Percentiles rank a stretch among this genome's conserved stretches.
Conservation (phyloP, 1,140 invertebrate species). For the Caenorhabditis briggsae region DNA sequence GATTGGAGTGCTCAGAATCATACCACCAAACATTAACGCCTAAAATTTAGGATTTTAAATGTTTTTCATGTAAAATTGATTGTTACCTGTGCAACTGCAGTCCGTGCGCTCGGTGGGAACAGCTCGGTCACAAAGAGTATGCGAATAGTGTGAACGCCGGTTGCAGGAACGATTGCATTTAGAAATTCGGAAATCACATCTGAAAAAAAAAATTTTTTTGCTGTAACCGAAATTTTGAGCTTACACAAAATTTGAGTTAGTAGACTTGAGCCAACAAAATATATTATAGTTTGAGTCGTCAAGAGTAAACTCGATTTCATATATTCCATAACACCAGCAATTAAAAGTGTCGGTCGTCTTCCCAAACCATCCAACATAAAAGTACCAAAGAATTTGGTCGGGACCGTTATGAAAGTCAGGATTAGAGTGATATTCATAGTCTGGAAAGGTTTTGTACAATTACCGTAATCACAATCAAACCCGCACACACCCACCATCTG, state of each 20-base stretch:
- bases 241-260: not conserved
- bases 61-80: too few species aligned
- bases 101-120: not conserved
- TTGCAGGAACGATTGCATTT: not conserved
- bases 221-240: not conserved
- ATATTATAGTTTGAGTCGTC: not conserved
- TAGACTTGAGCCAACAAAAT: not conserved
- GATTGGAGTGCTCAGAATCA: not conserved
- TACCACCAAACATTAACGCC: not conserved
- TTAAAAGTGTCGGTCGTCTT: not conserved
- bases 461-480: too few species aligned
- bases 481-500: not conserved
- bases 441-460: not conserved
- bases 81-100: not conserved
- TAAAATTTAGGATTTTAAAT: too few species aligned
- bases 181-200: not conserved
- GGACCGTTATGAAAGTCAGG: not conserved
- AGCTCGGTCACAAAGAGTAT: not conserved
- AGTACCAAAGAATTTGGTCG: not conserved
- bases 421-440: constrained; percentile 41
- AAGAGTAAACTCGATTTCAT: not conserved
- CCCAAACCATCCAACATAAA: not conserved
- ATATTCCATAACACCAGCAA: not conserved
- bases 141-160: not conserved
- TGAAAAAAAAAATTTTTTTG: not conserved